phyloP scores from a whole-genome alignment of 2,797 vertebrate genomes.

The Silurus aristotelis region DNA sequence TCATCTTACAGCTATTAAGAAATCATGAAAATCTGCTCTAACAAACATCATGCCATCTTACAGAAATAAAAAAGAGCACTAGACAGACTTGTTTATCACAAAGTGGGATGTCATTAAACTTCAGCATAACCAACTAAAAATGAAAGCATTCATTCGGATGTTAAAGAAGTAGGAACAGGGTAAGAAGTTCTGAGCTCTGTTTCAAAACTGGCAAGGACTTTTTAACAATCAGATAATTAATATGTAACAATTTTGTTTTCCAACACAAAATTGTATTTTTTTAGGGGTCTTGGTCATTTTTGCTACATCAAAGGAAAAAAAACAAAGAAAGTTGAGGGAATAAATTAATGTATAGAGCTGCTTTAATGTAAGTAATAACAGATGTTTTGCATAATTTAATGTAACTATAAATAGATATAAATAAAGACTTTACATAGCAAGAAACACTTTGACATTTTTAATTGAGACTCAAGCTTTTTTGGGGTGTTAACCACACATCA shows the following conservation, averaged over 20 bases:
- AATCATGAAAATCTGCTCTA: slow-evolving; percentile 20
- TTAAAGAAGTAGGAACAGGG: not conserved
- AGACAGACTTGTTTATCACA: slow-evolving; percentile 26
- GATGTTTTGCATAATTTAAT: not conserved
- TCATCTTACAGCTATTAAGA: not conserved
- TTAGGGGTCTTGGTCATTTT: not conserved
- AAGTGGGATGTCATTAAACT: slow-evolving; percentile 12
- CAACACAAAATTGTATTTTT: not conserved
- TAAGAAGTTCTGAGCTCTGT: too few relatives aligned
- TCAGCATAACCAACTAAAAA: not conserved
- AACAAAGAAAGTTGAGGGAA: not conserved
- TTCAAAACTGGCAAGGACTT: too few relatives aligned
- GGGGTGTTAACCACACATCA: not conserved
- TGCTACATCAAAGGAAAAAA: too few relatives aligned
- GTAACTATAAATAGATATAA: not conserved
- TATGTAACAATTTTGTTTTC: not conserved
- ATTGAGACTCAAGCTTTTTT: too few relatives aligned
- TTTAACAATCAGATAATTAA: not conserved
- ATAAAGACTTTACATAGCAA: not conserved
- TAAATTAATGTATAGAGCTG: too few relatives aligned
- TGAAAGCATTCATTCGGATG: not conserved
- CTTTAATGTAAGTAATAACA: not conserved
- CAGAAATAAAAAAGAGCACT: slow-evolving; percentile 4
- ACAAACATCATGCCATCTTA: slow-evolving; percentile 37
- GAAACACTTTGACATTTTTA: not conserved